Evolutionary conservation across 2,888 invertebrate genomes (phyloP).

Genomic region (Amblyteles armatorius): DNA sequence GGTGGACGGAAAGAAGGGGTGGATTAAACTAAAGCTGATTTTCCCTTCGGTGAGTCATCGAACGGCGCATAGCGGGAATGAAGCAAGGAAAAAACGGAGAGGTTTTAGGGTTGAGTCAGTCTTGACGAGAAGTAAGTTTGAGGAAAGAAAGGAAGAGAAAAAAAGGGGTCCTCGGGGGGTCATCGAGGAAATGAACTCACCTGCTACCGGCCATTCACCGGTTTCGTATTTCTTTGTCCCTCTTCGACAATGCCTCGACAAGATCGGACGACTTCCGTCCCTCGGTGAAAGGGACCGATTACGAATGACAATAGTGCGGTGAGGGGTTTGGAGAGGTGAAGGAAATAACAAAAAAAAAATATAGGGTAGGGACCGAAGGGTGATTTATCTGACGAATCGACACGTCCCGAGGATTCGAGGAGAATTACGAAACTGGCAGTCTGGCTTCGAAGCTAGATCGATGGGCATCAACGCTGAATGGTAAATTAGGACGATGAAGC

Average conservation of each 20-base stretch:
- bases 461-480: not conserved
- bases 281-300: constrained; percentile 53
- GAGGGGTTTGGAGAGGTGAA: not conserved
- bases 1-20: not conserved
- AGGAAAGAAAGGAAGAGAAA: constrained; percentile 22
- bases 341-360: not conserved
- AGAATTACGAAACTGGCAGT: not conserved
- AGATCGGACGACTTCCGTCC: constrained; percentile 47
- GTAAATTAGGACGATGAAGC: constrained; percentile 1
- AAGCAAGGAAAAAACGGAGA: constrained; percentile 22
- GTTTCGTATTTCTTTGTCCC: constrained; percentile 15
- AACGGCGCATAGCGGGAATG: constrained; percentile 7
- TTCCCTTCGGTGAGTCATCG: constrained; percentile 10
- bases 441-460: not conserved
- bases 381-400: constrained; percentile 18
- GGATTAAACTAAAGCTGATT: constrained; percentile 39
- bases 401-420: not conserved
- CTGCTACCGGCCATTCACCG: constrained; percentile 28
- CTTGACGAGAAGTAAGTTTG: constrained; percentile 26
- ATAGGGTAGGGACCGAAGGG: not conserved
- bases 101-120: constrained; percentile 22
- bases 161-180: constrained; percentile 20
- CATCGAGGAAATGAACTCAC: constrained; percentile 50
- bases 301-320: constrained; percentile 46
- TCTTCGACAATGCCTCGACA: constrained; percentile 26